Percentiles rank a stretch among this genome's conserved stretches.
phyloP scores from a whole-genome alignment of 2,797 vertebrate species.

The Carapus acus region DNA sequence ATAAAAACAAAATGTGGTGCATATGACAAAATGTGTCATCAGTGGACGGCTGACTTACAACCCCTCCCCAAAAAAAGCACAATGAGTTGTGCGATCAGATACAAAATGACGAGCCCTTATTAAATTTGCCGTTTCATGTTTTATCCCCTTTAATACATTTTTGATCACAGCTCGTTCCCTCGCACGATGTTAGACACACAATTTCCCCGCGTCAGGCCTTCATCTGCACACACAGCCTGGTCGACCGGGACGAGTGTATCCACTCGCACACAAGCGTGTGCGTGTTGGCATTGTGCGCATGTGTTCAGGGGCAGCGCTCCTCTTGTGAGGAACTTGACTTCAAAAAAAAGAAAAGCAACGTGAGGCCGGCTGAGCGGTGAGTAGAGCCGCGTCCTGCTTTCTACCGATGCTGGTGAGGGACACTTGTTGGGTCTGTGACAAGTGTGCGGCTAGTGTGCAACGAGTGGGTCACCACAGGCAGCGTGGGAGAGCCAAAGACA shows the following conservation, averaged over 20 bases:
- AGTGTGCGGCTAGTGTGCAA: constrained; percentile 3
- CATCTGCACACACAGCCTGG: constrained; percentile 50
- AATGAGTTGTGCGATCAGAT: constrained; percentile 47
- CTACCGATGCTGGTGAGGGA: constrained; percentile 9
- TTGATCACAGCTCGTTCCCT: constrained; percentile 65
- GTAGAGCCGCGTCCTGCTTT: not conserved
- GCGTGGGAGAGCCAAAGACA: not conserved
- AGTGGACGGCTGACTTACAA: constrained; percentile 24
- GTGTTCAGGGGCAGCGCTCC: too few relatives aligned
- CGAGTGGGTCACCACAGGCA: not conserved
- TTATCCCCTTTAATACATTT: constrained; percentile 67
- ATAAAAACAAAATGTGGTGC: constrained; percentile 7
- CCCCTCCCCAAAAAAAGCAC: constrained; percentile 16
- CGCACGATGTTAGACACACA: constrained; percentile 51
- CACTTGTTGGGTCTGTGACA: constrained; percentile 3
- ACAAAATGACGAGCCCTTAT: constrained; percentile 56
- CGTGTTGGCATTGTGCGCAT: not conserved
- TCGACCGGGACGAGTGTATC: constrained; percentile 27
- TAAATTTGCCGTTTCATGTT: constrained; percentile 63
- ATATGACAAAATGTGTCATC: constrained; percentile 21
- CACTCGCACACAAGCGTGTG: constrained; percentile 7
- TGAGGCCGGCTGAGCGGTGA: constrained; percentile 24
- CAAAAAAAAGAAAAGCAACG: constrained; percentile 9
- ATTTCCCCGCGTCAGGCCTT: constrained; percentile 54
- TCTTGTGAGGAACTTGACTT: too few relatives aligned